Evolutionary conservation across 2,113 vertebrate genomes (phyloP), one percentile per base, ranked within the genome.

Genomic region (Eubucco bourcierii): DNA sequence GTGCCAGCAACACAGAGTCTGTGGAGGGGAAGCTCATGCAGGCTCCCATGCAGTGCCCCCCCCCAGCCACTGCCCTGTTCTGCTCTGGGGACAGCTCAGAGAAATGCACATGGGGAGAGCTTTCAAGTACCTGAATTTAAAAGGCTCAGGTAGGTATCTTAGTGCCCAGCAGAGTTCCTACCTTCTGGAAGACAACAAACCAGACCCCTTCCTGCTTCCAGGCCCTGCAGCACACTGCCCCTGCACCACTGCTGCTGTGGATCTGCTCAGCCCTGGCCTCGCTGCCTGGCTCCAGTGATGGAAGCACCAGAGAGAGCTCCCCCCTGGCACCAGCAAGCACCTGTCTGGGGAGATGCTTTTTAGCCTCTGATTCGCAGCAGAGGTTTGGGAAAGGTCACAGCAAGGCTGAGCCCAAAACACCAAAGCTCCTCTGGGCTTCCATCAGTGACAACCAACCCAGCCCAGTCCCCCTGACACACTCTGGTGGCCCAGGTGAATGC

Each of bases 11-110:
- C 33, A 56, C 31, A 84, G 83, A 83, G 94, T 94, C 66, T 41
- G 47, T 60, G 78, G 93, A 94, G 66, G 82, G 93, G 94, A 97
- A 97, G 97, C 98, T 92, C 98, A 98, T 98, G 98, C 98, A 95
- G 80, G 95, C 82, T 66, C 94, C 87, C 98, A 97, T 97, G 98
- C 98, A 96, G 85, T 9, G 15, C 84, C 72, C 68, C 72, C 68
- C 80, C 94, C 96, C 61, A 24, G 61, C 31, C 71, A 92, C 46
- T 90, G 76, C 81, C 93, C 91, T 80, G 77, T 12, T 84, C 93
- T 96, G 87, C 44, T 77, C 93, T 96, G 93, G 87, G 91, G 86
- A 90, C 78, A 67, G 91, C 92, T 92, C 81, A 13, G 82, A 84
- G 76, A 75, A 80, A 81, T 72, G 90, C 84, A 73, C 59, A 95